Base-by-base conservation (phyloP, 2,888 invertebrate species). In the Nowickia ferox region DNA sequence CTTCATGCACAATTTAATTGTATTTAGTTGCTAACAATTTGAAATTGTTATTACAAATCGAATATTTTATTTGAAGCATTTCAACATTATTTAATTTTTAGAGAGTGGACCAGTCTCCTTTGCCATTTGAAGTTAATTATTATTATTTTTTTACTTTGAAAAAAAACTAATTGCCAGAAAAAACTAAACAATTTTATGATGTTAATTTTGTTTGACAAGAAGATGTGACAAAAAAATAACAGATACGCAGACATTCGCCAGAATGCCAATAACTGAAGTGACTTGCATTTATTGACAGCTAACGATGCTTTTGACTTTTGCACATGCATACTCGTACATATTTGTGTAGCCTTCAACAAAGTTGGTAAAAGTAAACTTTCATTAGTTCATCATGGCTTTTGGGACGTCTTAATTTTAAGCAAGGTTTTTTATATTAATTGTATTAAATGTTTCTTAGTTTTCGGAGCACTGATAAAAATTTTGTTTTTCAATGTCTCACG, bases 151-250 rank as follows among this genome's bases (percentile, higher is more conserved):
- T 13, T 59, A 22, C 1, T 9, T 19, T 4, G 17, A 4, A 40
- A n/a, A 63, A 48, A 48, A 17, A 57, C 13, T 17, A 42, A 4
- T n/a, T n/a, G n/a, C n/a, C n/a, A n/a, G n/a, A n/a, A n/a, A n/a
- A n/a, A n/a, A n/a, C n/a, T n/a, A 9, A 57, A 53, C 1, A 15
- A 11, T 69, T 53, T 69, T n/a, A 61, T 51, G 40, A 57, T 72
- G n/a, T 63, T 53, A 40, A 65, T 88, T 89, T 88, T 88, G 87
- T 87, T 88, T 88, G 46, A 71, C n/a, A 40, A 5, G 15, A 30
- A 46, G 44, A 44, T 30, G 48, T 30, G 63, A 65, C 57, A 63
- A 69, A 57, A 30, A 22, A 75, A 40, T n/a, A 51, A 53, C 69
- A 40, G 75, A 65, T n/a, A 42, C 1, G 30, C 11, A 72, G 65